A percentile compares a stretch with the other conserved stretches of the same genome.
These are phyloP conservation scores for Gobio gobio DNA, from an alignment of 2,113 vertebrate genomes.

Conservation along the genomic window DNA sequence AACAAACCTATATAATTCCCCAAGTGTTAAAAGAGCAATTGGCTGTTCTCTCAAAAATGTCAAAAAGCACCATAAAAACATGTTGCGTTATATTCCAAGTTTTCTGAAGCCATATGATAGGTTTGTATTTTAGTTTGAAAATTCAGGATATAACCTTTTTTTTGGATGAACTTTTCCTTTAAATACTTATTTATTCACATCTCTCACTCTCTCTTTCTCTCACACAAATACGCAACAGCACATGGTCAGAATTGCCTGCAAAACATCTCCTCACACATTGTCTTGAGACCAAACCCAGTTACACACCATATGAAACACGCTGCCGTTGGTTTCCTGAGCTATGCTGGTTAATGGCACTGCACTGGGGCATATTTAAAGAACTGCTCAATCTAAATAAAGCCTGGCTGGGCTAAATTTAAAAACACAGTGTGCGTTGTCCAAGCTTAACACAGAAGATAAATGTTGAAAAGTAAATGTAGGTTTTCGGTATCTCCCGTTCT, in stretches of 20 bases:
- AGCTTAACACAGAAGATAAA: conserved; percentile 49
- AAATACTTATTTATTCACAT: background rate
- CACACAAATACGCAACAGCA: conserved; percentile 10
- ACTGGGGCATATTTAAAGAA: conserved; percentile 52
- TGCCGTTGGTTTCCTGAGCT: background rate
- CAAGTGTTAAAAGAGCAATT: background rate
- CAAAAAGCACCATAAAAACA: background rate
- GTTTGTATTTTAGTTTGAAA: background rate
- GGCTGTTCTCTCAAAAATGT: background rate
- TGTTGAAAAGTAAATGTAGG: conserved; percentile 48
- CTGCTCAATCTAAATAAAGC: conserved; percentile 55
- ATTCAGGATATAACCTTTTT: background rate
- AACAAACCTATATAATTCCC: background rate
- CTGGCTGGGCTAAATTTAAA: conserved; percentile 28
- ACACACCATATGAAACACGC: conserved; percentile 13
- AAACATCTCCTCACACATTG: conserved; percentile 16
- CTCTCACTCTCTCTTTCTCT: no score
- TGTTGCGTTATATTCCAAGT: background rate
- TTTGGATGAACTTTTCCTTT: background rate
- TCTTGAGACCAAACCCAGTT: conserved; percentile 16
- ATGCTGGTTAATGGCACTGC: conserved; percentile 12
- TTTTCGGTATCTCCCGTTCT: conserved; percentile 42
- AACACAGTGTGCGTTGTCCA: background rate
- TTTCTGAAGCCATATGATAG: background rate
- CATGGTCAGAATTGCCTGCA: background rate